phyloP scores from a whole-genome alignment of 2,888 invertebrate species.

The Tupiocoris notatus region DNA sequence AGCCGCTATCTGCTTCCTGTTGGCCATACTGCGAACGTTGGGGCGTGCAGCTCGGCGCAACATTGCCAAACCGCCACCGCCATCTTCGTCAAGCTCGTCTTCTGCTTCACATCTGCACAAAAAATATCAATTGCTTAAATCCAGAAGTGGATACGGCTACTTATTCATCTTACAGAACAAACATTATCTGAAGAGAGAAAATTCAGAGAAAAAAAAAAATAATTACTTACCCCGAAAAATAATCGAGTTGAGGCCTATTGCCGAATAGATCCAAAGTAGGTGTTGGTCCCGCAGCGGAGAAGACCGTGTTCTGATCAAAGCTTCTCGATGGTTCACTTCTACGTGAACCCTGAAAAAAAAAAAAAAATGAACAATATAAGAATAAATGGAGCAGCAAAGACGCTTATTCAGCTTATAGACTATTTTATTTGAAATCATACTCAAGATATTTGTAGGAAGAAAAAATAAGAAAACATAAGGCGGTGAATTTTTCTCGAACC shows the following conservation, averaged over 20 bases:
- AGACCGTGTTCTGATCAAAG: conserved; percentile 49
- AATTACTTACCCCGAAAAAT: conserved; percentile 60
- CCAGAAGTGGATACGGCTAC: too few relatives aligned
- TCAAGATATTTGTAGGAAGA: too few relatives aligned
- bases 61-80: conserved; percentile 51
- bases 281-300: conserved; percentile 48
- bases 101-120: conserved; percentile 46
- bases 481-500: too few relatives aligned
- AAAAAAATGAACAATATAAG: too few relatives aligned
- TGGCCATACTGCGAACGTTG: conserved; percentile 49
- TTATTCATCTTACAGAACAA: too few relatives aligned
- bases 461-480: too few relatives aligned
- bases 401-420: too few relatives aligned
- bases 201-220: too few relatives aligned
- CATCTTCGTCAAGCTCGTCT: conserved; percentile 49
- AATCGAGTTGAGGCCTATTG: conserved; percentile 66
- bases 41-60: conserved; percentile 51
- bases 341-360: conserved; percentile 48
- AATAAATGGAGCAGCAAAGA: too few relatives aligned
- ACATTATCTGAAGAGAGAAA: too few relatives aligned
- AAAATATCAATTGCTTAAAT: too few relatives aligned
- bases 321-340: conserved; percentile 37
- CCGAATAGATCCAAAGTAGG: conserved; percentile 66
- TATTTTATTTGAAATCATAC: too few relatives aligned
- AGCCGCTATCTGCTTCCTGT: conserved; percentile 44